phyloP scores from a whole-genome alignment of 2,113 vertebrate species.

The Spea bombifrons region DNA sequence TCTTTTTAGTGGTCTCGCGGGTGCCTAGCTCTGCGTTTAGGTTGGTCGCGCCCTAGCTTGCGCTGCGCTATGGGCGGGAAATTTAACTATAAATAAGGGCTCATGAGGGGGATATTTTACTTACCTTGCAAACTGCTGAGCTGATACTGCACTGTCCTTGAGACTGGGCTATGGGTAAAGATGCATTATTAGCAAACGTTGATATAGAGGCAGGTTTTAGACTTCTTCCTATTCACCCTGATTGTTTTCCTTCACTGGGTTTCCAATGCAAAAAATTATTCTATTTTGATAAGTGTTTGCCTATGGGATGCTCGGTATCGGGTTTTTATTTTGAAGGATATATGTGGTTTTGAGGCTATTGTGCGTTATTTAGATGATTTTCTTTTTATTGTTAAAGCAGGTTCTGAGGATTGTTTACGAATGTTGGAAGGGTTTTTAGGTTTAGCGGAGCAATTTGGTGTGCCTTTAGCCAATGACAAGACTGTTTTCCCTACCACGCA shows the following conservation, averaged over 20 bases:
- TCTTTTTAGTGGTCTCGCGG: too few species aligned
- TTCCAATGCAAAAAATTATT: too few species aligned
- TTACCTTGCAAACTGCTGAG: too few species aligned
- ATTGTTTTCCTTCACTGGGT: neutral
- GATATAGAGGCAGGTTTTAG: neutral
- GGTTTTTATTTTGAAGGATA: neutral
- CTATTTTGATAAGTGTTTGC: neutral
- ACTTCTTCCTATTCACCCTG: neutral
- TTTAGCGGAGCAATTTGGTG: neutral
- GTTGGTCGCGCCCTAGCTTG: too few species aligned
- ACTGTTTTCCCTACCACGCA: too few species aligned
- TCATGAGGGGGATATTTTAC: too few species aligned
- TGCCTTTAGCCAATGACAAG: neutral
- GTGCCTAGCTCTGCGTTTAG: too few species aligned
- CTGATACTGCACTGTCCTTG: too few species aligned
- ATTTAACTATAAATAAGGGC: too few species aligned
- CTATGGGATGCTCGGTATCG: neutral
- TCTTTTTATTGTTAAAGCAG: neutral
- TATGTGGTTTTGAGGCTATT: neutral
- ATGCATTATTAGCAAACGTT: neutral
- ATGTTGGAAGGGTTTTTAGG: neutral
- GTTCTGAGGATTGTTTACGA: neutral
- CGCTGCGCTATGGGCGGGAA: too few species aligned
- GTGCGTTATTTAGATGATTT: neutral
- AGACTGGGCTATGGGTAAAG: neutral